Evolutionary conservation across 2,888 invertebrate species (phyloP).

Genomic region (Oligia fasciuncula): DNA sequence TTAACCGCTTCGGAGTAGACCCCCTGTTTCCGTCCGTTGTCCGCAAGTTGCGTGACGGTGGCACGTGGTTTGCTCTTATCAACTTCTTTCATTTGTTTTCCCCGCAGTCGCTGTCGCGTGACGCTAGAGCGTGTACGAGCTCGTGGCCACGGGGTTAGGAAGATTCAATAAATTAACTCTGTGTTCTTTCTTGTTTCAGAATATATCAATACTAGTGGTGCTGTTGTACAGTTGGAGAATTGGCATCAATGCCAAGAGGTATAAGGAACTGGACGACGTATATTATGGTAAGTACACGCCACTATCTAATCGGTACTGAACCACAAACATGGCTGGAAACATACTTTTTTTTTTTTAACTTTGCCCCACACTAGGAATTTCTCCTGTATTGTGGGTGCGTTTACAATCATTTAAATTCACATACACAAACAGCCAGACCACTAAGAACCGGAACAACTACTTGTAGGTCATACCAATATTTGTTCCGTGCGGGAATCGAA

Average conservation of each 20-base stretch:
- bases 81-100: neutral
- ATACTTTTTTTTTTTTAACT: too few species aligned
- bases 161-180: neutral
- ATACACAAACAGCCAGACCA: too few species aligned
- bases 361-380: too few species aligned
- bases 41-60: neutral
- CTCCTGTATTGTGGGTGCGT: too few species aligned
- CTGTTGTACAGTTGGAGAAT: slow-evolving; percentile 94
- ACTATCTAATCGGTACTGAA: neutral
- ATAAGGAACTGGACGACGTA: slow-evolving; percentile 93
- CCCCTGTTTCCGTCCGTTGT: too few species aligned
- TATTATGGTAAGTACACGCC: slow-evolving; percentile 92
- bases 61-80: neutral
- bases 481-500: too few species aligned
- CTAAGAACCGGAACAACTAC: too few species aligned
- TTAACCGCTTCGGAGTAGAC: too few species aligned
- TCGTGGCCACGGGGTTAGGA: neutral
- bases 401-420: too few species aligned
- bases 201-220: slow-evolving; percentile 93
- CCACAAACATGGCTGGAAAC: neutral
- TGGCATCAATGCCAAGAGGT: slow-evolving; percentile 92
- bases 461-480: too few species aligned
- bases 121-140: neutral
- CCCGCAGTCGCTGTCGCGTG: neutral
- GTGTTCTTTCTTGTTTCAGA: slow-evolving; percentile 89